These are phyloP conservation scores for Oncorhynchus clarkii DNA, from an alignment of 2,113 vertebrate genomes.

Conservation along the genomic window DNA sequence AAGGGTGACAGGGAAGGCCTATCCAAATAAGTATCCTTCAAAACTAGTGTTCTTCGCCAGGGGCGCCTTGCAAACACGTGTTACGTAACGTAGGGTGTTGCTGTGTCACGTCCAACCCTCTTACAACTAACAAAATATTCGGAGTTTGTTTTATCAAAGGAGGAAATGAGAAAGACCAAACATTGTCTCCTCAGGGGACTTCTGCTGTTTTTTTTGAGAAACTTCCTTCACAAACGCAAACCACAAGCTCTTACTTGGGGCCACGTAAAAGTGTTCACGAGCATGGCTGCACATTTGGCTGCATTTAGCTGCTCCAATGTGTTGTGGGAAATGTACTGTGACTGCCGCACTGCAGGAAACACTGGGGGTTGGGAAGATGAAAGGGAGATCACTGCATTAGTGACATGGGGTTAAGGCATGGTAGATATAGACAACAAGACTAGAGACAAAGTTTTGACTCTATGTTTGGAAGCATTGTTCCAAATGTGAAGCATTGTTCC, in stretches of 20 bases:
- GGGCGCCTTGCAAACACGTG: conserved; percentile 27
- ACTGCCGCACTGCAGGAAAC: not conserved
- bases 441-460: too few relatives aligned
- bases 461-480: too few relatives aligned
- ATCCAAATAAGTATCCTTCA: conserved; percentile 63
- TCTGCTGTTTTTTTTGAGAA: not conserved
- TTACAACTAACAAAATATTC: conserved; percentile 69
- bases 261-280: not conserved
- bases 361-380: not conserved
- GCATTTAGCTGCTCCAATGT: not conserved
- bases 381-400: not conserved
- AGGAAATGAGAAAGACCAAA: conserved; percentile 64
- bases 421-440: too few relatives aligned
- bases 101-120: conserved; percentile 58
- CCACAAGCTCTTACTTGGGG: not conserved
- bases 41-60: conserved; percentile 48
- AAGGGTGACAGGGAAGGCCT: conserved; percentile 31
- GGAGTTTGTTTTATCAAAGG: conserved; percentile 60
- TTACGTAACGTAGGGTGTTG: conserved; percentile 55
- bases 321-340: not conserved
- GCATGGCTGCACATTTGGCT: not conserved
- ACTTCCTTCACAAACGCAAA: too few relatives aligned
- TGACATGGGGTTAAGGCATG: not conserved
- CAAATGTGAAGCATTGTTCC: too few relatives aligned
- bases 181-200: conserved; percentile 40